phyloP scores from a whole-genome alignment of 2,888 invertebrate genomes.

The Gortyna flavago region DNA sequence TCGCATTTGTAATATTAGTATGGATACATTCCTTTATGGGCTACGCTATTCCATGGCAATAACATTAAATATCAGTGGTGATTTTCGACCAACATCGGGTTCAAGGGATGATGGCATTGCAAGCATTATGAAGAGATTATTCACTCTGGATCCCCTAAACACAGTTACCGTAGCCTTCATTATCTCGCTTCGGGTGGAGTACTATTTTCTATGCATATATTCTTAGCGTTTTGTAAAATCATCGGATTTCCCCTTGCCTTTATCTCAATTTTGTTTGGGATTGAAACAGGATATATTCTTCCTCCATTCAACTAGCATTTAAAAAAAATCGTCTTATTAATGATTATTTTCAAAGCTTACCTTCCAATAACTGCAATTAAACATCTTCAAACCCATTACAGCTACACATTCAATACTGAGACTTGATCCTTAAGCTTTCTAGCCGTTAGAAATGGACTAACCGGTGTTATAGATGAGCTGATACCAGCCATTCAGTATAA shows the following conservation, averaged over 20 bases:
- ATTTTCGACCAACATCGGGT: not conserved
- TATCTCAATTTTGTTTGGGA: not conserved
- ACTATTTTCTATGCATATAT: not conserved
- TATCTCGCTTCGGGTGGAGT: not conserved
- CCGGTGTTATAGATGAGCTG: conserved; percentile 23
- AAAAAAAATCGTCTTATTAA: not conserved
- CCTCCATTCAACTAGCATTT: not conserved
- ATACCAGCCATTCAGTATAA: conserved; percentile 40
- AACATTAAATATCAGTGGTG: not conserved
- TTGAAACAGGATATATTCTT: not conserved
- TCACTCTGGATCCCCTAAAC: not conserved
- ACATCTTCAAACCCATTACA: not conserved
- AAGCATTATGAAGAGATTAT: conserved; percentile 9
- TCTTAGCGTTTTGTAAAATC: not conserved
- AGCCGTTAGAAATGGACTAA: conserved; percentile 13
- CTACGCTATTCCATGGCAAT: not conserved
- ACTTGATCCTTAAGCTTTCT: conserved; percentile 31
- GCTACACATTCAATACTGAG: not conserved
- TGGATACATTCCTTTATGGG: too few species aligned
- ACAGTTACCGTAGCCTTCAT: not conserved
- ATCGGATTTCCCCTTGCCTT: not conserved
- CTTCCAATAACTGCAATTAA: not conserved
- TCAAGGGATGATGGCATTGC: not conserved
- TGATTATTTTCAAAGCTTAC: not conserved
- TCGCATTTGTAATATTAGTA: too few species aligned